Evolutionary conservation across 2,888 invertebrate genomes (phyloP).

Genomic region (Cosmia pyralina): DNA sequence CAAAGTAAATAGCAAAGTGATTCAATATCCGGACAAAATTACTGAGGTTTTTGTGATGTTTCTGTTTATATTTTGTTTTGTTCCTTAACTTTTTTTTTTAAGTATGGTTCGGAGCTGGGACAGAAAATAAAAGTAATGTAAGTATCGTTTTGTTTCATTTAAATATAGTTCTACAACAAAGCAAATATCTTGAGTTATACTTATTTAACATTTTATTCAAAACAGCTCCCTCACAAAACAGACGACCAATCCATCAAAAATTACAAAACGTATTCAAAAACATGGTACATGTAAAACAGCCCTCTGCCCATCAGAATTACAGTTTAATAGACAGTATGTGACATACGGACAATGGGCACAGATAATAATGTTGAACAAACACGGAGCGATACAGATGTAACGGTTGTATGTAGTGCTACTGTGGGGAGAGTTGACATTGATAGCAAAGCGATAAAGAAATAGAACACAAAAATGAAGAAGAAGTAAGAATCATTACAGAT

Average conservation of each 20-base stretch:
- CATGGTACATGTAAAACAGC: slow-evolving; percentile 29
- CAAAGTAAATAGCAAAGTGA: too few relatives aligned
- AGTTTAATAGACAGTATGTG: slow-evolving; percentile 63
- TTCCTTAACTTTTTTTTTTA: too few relatives aligned
- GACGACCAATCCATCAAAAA: slow-evolving; percentile 11
- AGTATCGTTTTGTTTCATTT: too few relatives aligned
- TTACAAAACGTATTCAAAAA: slow-evolving; percentile 38
- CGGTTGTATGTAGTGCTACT: slow-evolving; percentile 50
- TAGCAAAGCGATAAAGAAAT: slow-evolving; percentile 1
- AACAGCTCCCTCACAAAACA: background rate
- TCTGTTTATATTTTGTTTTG: too few relatives aligned
- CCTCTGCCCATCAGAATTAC: slow-evolving; percentile 44
- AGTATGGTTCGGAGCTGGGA: too few relatives aligned
- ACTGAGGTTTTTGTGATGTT: too few relatives aligned
- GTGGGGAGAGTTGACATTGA: slow-evolving; percentile 27
- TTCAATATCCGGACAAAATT: too few relatives aligned
- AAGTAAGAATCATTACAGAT: too few relatives aligned
- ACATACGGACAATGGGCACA: slow-evolving; percentile 59
- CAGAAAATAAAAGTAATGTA: too few relatives aligned
- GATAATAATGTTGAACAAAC: slow-evolving; percentile 62
- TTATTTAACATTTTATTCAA: slow-evolving; percentile 3
- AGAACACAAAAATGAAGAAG: too few relatives aligned
- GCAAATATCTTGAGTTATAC: too few relatives aligned
- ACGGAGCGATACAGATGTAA: slow-evolving; percentile 46
- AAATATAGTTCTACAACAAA: too few relatives aligned